A percentile compares a stretch with the other conserved stretches of the same genome.
Evolutionary conservation across 1,140 invertebrate species (phyloP).

Genomic region (Spodoptera litura): DNA sequence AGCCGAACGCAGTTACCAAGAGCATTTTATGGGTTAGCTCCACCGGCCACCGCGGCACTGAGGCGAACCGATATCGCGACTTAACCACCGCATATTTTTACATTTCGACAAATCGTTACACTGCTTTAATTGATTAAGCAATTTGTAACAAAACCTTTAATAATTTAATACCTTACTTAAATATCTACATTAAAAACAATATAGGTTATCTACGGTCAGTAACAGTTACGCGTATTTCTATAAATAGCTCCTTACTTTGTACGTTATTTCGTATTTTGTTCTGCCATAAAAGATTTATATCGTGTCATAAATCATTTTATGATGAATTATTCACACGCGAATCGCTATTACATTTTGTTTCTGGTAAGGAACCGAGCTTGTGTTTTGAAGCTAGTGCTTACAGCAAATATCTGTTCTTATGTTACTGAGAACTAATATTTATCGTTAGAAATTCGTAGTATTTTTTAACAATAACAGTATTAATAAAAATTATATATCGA

Average conservation of each 20-base stretch:
- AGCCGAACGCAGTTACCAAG: constrained; percentile 67
- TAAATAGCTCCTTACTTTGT: constrained; percentile 30
- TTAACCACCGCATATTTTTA: background rate
- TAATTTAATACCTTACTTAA: background rate
- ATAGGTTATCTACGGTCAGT: constrained; percentile 20
- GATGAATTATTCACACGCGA: constrained; percentile 37
- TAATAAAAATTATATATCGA: too few relatives aligned
- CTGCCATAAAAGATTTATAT: constrained; percentile 35
- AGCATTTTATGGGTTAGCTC: constrained; percentile 73
- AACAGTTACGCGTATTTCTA: constrained; percentile 11
- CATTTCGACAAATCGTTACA: constrained; percentile 51
- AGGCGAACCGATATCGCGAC: constrained; percentile 20
- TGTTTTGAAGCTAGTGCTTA: constrained; percentile 4
- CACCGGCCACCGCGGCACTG: constrained; percentile 55
- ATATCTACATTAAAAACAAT: constrained; percentile 16
- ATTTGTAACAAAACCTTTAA: background rate
- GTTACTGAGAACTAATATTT: too few relatives aligned
- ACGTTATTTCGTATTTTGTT: constrained; percentile 36
- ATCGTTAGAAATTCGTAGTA: too few relatives aligned
- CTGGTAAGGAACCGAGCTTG: background rate
- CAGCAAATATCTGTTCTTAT: background rate
- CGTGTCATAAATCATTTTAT: constrained; percentile 29
- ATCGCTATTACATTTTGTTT: constrained; percentile 28
- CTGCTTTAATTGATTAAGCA: constrained; percentile 37
- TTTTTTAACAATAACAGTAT: too few relatives aligned